Percentiles rank a stretch among this genome's conserved stretches.
These are phyloP conservation scores for Fragum whitleyi DNA, from an alignment of 2,888 invertebrate genomes.

Conservation along the genomic window DNA sequence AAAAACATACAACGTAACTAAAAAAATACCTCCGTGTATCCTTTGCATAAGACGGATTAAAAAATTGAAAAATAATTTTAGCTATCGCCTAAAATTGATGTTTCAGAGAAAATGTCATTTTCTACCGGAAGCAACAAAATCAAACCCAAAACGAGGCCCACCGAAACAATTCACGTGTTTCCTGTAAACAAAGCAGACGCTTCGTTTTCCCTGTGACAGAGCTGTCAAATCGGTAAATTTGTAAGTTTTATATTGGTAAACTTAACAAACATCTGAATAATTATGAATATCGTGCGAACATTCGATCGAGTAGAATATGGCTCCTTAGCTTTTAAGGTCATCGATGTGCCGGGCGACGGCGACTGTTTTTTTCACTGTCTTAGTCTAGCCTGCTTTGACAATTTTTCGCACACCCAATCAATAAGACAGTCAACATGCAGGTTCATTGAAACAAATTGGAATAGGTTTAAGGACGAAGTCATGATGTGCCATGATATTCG, in stretches of 20 bases:
- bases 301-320: not conserved
- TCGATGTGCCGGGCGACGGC: constrained; percentile 41
- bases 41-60: too few relatives aligned
- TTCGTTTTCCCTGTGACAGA: not conserved
- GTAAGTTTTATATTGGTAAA: too few relatives aligned
- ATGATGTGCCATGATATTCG: not conserved
- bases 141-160: not conserved
- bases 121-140: too few relatives aligned
- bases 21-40: too few relatives aligned
- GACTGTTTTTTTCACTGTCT: constrained; percentile 47
- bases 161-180: not conserved
- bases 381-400: constrained; percentile 19
- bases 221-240: not conserved
- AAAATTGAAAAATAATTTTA: too few relatives aligned
- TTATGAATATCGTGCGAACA: too few relatives aligned
- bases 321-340: not conserved
- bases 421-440: not conserved
- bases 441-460: not conserved
- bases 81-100: too few relatives aligned
- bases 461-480: not conserved
- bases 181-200: not conserved
- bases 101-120: too few relatives aligned
- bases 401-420: not conserved
- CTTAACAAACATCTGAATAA: too few relatives aligned
- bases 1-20: too few relatives aligned